Evolutionary conservation across 2,888 invertebrate genomes (phyloP), one percentile per base, ranked within the genome.

Genomic region (Pimpla rufipes): DNA sequence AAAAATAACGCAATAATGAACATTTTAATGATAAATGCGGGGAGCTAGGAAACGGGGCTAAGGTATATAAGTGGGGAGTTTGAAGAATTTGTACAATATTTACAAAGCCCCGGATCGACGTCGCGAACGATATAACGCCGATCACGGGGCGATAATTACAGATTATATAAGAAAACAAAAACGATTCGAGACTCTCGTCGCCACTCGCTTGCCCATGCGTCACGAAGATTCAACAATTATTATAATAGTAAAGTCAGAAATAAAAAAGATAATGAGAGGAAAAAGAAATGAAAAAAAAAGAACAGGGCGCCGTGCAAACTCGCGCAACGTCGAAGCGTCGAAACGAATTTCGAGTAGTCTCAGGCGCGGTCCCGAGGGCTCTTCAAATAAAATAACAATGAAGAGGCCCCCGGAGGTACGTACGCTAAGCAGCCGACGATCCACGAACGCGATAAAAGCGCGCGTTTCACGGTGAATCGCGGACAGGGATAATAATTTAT

Each of bases 51-150:
- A 71, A 29, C 10, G 4, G 70, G 55, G 21, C n/a, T 50, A 52
- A 59, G 21, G 21, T 37, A 55, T n/a, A 55, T 71, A 62, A 75
- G 55, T 47, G 37, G 71, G 71, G 42, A 52, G 68, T 42, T 77
- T 68, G 80, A 77, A 52, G 80, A 80, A 83, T 86, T 85, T 86
- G 79, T 86, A 86, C 86, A 86, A 83, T 86, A 86, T 86, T 86
- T 86, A 86, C 86, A 86, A 78, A 67, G 75, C 68, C 76, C 83
- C 67, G 52, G 62, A 55, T 52, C 66, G 75, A 77, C 52, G 76
- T 68, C 62, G 73, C 62, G 79, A 79, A 86, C 76, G 75, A 85
- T 81, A 76, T 35, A 76, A 81, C 81, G 70, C 81, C 67, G 70
- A 78, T 42, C 35, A 37, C 40, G 57, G 67, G 79, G 78, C 79